These are phyloP conservation scores for Eupithecia insigniata DNA, from an alignment of 2,888 invertebrate genomes.

Conservation along the genomic window DNA sequence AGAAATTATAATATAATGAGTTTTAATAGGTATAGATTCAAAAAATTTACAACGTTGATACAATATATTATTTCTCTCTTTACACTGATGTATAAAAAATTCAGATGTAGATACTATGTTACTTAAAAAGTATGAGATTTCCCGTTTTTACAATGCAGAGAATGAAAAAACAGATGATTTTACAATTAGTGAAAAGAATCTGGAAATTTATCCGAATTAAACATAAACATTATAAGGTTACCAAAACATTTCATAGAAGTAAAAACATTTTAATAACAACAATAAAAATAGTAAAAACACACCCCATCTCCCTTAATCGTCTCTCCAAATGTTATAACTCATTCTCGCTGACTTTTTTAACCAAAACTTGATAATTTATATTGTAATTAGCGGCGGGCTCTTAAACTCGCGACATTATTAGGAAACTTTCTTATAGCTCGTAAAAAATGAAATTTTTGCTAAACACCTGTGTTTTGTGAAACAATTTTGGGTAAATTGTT, in stretches of 20 bases:
- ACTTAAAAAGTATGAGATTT: neutral
- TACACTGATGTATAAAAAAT: too few relatives aligned
- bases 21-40: too few relatives aligned
- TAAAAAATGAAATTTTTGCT: constrained; percentile 74
- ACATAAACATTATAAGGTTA: neutral
- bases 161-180: neutral
- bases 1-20: too few relatives aligned
- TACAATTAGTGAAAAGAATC: neutral
- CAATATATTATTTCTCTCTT: too few relatives aligned
- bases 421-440: constrained; percentile 80
- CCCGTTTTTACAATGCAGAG: neutral
- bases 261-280: neutral
- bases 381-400: constrained; percentile 79
- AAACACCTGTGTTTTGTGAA: constrained; percentile 63
- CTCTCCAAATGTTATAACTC: constrained; percentile 71
- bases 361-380: constrained; percentile 81
- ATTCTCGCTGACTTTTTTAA: constrained; percentile 71
- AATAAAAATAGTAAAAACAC: constrained; percentile 7
- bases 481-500: constrained; percentile 45
- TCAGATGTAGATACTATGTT: too few relatives aligned
- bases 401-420: constrained; percentile 78
- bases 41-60: too few relatives aligned
- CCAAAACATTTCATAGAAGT: neutral
- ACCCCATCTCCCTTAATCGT: constrained; percentile 46
- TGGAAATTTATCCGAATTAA: neutral